Evolutionary conservation across 2,797 vertebrate genomes (phyloP).

Genomic region (Calcarius lapponicus): DNA sequence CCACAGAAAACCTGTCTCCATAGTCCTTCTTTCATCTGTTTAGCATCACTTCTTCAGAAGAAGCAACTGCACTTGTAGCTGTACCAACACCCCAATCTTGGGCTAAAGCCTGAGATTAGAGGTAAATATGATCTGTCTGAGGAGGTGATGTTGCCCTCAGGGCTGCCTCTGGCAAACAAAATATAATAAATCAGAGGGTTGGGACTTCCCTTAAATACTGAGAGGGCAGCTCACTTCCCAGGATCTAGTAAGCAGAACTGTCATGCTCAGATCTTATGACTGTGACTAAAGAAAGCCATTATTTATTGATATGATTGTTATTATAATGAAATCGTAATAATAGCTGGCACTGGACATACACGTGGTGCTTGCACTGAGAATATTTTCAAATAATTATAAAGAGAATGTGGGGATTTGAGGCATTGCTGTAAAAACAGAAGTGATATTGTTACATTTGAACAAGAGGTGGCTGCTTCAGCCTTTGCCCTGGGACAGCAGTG

Average conservation of each 20-base stretch:
- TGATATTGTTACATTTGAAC: not conserved
- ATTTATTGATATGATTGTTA: not conserved
- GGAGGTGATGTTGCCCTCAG: not conserved
- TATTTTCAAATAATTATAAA: not conserved
- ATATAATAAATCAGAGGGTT: not conserved
- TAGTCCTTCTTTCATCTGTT: slow-evolving; percentile 6
- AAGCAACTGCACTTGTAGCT: not conserved
- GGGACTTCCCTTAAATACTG: not conserved
- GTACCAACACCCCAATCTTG: not conserved
- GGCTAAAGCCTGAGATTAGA: not conserved
- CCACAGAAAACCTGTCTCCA: slow-evolving; percentile 33
- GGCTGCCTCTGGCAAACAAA: not conserved
- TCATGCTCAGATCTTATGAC: not conserved
- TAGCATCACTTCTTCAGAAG: not conserved
- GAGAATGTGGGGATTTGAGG: not conserved
- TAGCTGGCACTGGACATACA: not conserved
- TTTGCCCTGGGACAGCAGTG: not conserved
- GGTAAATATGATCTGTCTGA: not conserved
- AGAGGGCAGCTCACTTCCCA: not conserved
- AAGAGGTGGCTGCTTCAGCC: not conserved
- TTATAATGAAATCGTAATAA: not conserved
- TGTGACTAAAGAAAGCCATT: not conserved
- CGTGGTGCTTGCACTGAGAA: not conserved
- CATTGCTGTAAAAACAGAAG: not conserved
- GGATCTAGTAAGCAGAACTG: not conserved